phyloP scores from a whole-genome alignment of 2,888 invertebrate genomes.

The Drosophila austrosaltans region DNA sequence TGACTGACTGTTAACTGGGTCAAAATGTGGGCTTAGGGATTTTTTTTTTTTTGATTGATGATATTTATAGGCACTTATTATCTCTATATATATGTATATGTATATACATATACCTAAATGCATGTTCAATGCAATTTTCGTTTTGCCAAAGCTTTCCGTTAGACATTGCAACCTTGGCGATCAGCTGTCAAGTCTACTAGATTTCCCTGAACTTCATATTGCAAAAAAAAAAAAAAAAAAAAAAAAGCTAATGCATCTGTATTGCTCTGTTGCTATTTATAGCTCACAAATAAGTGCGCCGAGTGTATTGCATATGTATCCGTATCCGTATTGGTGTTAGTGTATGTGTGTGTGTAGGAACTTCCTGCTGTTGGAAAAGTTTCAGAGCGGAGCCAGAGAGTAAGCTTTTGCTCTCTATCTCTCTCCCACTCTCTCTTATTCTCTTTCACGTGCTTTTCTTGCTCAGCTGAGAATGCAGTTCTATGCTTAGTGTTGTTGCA shows the following conservation, averaged over 20 bases:
- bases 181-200: conserved; percentile 71
- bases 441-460: conserved; percentile 31
- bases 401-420: conserved; percentile 51
- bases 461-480: conserved; percentile 18
- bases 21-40: conserved; percentile 56
- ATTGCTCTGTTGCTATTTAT: conserved; percentile 67
- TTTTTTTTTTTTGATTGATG: conserved; percentile 17
- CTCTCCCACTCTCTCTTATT: conserved; percentile 3
- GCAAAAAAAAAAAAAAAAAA: conserved; percentile 16
- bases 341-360: conserved; percentile 38
- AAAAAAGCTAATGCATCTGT: conserved; percentile 56
- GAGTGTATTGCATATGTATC: conserved; percentile 32
- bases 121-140: conserved; percentile 61
- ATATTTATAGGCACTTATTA: conserved; percentile 33
- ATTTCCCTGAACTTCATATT: conserved; percentile 82
- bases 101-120: conserved; percentile 43
- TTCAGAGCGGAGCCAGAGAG: conserved; percentile 30
- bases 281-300: conserved; percentile 47
- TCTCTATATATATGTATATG: background rate
- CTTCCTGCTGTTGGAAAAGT: conserved; percentile 70
- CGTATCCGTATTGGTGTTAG: conserved; percentile 53
- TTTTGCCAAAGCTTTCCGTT: conserved; percentile 65
- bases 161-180: conserved; percentile 66
- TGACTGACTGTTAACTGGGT: conserved; percentile 60
- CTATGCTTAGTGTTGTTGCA: conserved; percentile 41